Base-by-base conservation (phyloP, 2,797 vertebrate genomes). In the Anomalospiza imberbis region DNA sequence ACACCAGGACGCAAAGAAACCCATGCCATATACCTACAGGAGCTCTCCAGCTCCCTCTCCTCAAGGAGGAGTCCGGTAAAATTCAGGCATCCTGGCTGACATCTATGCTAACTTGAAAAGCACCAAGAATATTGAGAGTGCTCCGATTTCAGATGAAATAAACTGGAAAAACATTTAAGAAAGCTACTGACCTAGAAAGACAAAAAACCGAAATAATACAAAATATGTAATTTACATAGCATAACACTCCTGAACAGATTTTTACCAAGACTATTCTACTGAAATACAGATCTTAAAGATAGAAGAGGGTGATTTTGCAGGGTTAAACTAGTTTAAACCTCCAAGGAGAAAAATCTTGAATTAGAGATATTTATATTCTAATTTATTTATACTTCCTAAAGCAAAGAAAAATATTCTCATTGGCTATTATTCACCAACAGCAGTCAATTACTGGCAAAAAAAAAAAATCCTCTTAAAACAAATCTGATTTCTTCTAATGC, bases 1-100 rank as follows among this genome's bases (percentile, higher is more conserved):
- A 5, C 0, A 3, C 3, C 63, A 79, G 53, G 34, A 80, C 34
- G 22, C 63, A 73, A 72, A 87, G 22, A 70, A 79, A 79, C 10
- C 3, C 29, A 1, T 1, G 58, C 13, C 34, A 31, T 10, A 24
- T 0, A 55, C 10, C 28, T 8, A 4, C n/a, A 60, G 34, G n/a
- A 65, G 21, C 29, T 57, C 40, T 73, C 26, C 28, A 13, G 20
- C 25, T 51, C 25, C 6, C 5, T 12, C 28, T 86, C 44, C 15
- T 61, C 50, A 57, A 3, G 12, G 17, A 62, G 29, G 12, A 67
- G 21, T 12, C 50, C 13, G 28, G 24, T 40, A 80, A 77, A 83
- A 71, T 42, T 7, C n/a, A 55, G 26, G 34, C 25, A 83, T 31
- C 31, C 68, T 71, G 36, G 34, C 0, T 84, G 62, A 65, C 24